A percentile compares a stretch with the other conserved stretches of the same genome.
These are phyloP conservation scores for Sarcophaga bullata DNA, from an alignment of 1,140 invertebrate genomes.

Conservation along the genomic window DNA sequence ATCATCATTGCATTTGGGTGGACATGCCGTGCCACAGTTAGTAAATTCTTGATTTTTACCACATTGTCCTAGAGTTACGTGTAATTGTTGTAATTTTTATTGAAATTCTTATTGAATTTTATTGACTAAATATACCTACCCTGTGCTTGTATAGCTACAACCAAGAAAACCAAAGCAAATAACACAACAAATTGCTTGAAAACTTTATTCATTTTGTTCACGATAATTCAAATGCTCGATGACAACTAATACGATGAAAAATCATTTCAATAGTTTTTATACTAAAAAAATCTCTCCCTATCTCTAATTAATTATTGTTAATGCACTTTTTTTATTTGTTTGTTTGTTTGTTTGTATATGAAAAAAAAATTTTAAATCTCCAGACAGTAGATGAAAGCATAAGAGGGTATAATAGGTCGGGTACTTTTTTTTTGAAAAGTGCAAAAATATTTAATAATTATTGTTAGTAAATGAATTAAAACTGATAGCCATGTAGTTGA, in stretches of 20 bases:
- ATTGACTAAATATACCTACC: background rate
- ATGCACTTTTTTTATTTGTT: too few species aligned
- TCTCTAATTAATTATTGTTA: too few species aligned
- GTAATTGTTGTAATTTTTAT: background rate
- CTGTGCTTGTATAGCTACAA: background rate
- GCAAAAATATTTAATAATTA: too few species aligned
- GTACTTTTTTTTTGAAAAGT: too few species aligned
- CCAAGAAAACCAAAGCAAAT: background rate
- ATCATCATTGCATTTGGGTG: background rate
- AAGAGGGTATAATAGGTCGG: too few species aligned
- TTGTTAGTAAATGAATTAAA: too few species aligned
- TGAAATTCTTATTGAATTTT: background rate
- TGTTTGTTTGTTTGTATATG: too few species aligned
- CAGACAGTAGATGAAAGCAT: too few species aligned
- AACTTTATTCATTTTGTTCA: background rate
- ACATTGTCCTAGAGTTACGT: background rate
- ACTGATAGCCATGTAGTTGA: too few species aligned
- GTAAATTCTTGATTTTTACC: conserved; percentile 15
- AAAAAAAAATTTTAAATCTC: too few species aligned
- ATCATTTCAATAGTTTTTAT: background rate
- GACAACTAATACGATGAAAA: background rate
- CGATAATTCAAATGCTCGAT: background rate
- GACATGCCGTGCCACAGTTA: conserved; percentile 9
- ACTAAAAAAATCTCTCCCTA: background rate
- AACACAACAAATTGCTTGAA: background rate